Base-by-base conservation (phyloP, 2,888 invertebrate species). In the Euproctis similis region DNA sequence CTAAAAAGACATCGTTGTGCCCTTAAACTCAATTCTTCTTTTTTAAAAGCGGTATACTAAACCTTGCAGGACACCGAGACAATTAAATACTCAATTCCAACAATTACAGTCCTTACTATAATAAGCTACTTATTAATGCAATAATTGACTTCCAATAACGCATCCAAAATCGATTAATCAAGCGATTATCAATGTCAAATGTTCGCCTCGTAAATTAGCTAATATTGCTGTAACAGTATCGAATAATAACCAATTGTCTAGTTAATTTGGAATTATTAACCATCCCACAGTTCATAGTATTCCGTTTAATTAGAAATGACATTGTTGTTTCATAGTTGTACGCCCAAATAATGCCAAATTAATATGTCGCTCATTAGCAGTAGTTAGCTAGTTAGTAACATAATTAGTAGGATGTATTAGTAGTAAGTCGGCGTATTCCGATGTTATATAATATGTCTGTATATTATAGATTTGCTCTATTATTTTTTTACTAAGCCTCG, bases 171-270 rank as follows among this genome's bases (percentile, higher is more conserved):
- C 17, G 23, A 28, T 28, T 23, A 28, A 24, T 24, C 18, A 24
- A 4, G 12, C 5, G 19, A 6, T 9, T 8, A 18, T 4, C 9
- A 16, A 16, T 29, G n/a, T n/a, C n/a, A n/a, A n/a, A n/a, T n/a
- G n/a, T n/a, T n/a, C n/a, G n/a, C n/a, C n/a, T n/a, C 10, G 5
- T 19, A 24, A 24, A 29, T 24, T 18, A 14, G 13, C 13, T 33
- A 38, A 37, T 44, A 48, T 41, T 39, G 44, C 32, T 37, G 42
- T 53, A 55, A 63, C 59, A 36, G 46, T 63, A 53, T 64, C 51
- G 65, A 70, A 44, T 65, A 54, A 58, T 29, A 19, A 39, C 51
- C 57, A 68, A 68, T 67, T 58, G 42, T 36, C 39, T 22, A 44
- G 42, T 48, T 57, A 56, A 63, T 58, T 55, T 34, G 33, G 21